These are phyloP conservation scores for Maccullochella peelii DNA, from an alignment of 2,113 vertebrate genomes.

Conservation along the genomic window DNA sequence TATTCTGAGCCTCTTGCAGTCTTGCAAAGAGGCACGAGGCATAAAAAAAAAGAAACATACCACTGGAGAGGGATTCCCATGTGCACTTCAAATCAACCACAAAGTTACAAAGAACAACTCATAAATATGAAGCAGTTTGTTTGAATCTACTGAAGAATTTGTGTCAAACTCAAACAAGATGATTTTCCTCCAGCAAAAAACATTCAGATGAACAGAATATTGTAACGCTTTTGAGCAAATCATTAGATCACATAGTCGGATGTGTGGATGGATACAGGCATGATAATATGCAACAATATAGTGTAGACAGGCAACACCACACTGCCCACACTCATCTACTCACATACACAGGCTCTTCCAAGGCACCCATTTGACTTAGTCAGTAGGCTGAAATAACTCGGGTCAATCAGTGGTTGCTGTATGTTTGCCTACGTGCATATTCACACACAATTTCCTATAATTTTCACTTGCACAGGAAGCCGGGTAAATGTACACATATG, in stretches of 20 bases:
- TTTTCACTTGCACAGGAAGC: slow-evolving; percentile 58
- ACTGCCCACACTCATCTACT: background rate
- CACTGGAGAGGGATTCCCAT: background rate
- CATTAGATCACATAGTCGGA: background rate
- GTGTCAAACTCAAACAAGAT: background rate
- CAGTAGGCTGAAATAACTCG: slow-evolving; percentile 42
- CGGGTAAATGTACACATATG: slow-evolving; percentile 48
- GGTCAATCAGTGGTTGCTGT: slow-evolving; percentile 26
- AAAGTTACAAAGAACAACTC: background rate
- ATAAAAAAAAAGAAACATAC: background rate
- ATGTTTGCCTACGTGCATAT: slow-evolving; percentile 60
- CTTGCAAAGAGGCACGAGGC: background rate
- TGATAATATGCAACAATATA: background rate
- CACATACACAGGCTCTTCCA: slow-evolving; percentile 4
- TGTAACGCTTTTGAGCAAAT: background rate
- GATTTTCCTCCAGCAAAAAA: slow-evolving; percentile 3
- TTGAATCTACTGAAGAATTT: background rate
- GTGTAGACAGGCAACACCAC: background rate
- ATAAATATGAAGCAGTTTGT: background rate
- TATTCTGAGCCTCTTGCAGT: slow-evolving; percentile 14
- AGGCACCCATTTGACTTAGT: slow-evolving; percentile 31
- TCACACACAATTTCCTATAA: slow-evolving; percentile 59
- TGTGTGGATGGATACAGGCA: background rate
- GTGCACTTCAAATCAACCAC: background rate
- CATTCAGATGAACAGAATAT: background rate